These are phyloP conservation scores for Spheniscus humboldti DNA, from an alignment of 2,797 vertebrate species.

Conservation along the genomic window DNA sequence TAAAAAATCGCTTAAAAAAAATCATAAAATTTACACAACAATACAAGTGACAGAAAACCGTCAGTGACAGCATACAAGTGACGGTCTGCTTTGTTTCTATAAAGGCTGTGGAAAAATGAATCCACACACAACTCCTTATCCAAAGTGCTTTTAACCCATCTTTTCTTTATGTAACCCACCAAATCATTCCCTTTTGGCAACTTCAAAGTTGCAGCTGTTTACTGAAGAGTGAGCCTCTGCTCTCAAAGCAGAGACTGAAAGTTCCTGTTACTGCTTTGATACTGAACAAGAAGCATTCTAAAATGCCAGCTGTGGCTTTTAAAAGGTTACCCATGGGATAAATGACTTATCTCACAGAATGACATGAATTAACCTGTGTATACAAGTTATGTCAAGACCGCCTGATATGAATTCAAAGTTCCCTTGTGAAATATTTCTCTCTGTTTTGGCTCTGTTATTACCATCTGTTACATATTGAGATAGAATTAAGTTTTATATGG, in stretches of 20 bases:
- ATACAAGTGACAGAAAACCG: neutral
- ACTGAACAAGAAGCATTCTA: slow-evolving; percentile 58
- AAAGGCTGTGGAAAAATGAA: slow-evolving; percentile 6
- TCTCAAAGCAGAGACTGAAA: slow-evolving; percentile 43
- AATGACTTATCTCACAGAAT: slow-evolving; percentile 65
- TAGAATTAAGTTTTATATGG: neutral
- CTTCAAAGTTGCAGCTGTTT: slow-evolving; percentile 74
- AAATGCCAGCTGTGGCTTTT: slow-evolving; percentile 72
- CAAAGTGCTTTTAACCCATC: slow-evolving; percentile 37
- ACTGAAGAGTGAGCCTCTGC: slow-evolving; percentile 52
- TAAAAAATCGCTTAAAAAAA: neutral
- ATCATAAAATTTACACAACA: neutral
- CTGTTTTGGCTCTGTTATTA: neutral
- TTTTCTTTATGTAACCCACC: slow-evolving; percentile 60
- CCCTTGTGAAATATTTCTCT: slow-evolving; percentile 32
- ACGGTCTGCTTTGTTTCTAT: neutral
- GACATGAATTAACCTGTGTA: slow-evolving; percentile 64
- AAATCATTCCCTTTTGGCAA: slow-evolving; percentile 63
- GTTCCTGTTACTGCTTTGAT: slow-evolving; percentile 68
- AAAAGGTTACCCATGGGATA: slow-evolving; percentile 66
- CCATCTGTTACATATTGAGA: slow-evolving; percentile 18
- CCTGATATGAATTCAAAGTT: slow-evolving; percentile 43
- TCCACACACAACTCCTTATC: neutral
- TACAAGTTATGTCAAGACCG: slow-evolving; percentile 54
- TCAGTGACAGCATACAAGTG: no score